These are phyloP conservation scores for Holothuria scabra DNA, from an alignment of 53 echinoderm and acorn worm species.

Conservation along the genomic window DNA sequence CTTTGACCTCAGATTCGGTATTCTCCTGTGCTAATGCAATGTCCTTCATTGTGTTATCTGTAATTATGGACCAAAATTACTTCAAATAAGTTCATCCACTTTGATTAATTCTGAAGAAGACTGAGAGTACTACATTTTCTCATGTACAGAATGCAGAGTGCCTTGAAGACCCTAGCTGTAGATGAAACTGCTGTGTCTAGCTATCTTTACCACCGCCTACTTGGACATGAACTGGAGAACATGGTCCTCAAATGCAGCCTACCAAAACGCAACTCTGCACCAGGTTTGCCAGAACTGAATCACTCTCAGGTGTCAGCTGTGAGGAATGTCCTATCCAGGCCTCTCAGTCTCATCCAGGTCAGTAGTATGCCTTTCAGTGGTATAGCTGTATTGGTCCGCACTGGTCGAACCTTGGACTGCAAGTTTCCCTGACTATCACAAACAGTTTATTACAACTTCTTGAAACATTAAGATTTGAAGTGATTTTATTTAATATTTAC, in stretches of 20 bases:
- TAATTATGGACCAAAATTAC: background rate
- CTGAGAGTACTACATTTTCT: background rate
- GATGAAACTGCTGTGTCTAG: conserved; percentile 97
- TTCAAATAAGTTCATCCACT: background rate
- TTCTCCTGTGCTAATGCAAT: no score
- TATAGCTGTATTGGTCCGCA: no score
- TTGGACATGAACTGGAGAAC: conserved; percentile 95
- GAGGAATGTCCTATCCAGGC: conserved; percentile 86
- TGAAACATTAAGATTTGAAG: no score
- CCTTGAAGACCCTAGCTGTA: conserved; percentile 93
- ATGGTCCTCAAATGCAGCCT: conserved; percentile 92
- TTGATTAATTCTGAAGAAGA: background rate
- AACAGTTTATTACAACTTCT: no score
- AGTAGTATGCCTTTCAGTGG: background rate
- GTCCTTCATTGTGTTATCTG: no score
- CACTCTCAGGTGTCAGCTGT: conserved; percentile 98
- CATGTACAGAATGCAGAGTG: conserved; percentile 87
- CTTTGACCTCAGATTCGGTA: no score
- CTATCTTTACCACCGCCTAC: conserved; percentile 91
- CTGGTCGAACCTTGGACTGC: no score
- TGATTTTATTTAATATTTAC: no score
- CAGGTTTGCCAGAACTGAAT: conserved; percentile 86
- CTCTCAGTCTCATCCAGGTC: conserved; percentile 98
- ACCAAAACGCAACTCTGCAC: conserved; percentile 91
- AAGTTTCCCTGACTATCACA: no score